phyloP scores from a whole-genome alignment of 2,888 invertebrate species.

The Shargacucullia verbasci region DNA sequence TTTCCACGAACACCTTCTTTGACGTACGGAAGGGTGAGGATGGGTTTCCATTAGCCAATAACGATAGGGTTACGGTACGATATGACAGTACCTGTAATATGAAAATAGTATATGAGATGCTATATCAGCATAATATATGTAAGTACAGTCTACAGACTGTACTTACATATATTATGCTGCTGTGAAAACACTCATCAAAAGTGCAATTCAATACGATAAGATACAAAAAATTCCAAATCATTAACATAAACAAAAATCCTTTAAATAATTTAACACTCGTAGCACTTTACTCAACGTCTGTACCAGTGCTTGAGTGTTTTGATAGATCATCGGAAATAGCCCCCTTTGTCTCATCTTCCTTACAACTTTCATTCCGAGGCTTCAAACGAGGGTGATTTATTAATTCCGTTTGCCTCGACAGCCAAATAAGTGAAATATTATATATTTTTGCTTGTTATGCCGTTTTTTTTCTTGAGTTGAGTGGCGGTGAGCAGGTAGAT shows the following conservation, averaged over 20 bases:
- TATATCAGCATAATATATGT: no score
- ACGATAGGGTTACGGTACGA: no score
- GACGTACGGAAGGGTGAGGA: no score
- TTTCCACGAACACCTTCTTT: no score
- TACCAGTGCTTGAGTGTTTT: slow-evolving; percentile 63
- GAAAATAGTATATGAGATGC: no score
- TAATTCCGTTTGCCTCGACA: slow-evolving; percentile 62
- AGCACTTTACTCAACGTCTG: slow-evolving; percentile 55
- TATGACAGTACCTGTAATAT: no score
- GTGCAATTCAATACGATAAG: no score
- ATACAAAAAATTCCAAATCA: not conserved
- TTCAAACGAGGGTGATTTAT: slow-evolving; percentile 64
- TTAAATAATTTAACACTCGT: slow-evolving; percentile 43
- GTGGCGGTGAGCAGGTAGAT: not conserved
- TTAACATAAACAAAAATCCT: slow-evolving; percentile 24
- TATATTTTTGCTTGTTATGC: slow-evolving; percentile 35
- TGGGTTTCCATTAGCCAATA: no score
- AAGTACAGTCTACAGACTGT: no score
- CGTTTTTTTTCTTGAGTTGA: slow-evolving; percentile 19
- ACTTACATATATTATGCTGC: no score
- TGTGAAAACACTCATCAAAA: no score
- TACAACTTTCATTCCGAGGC: slow-evolving; percentile 60
- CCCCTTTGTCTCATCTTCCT: slow-evolving; percentile 66
- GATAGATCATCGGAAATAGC: slow-evolving; percentile 73
- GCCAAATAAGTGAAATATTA: slow-evolving; percentile 62